Percentiles rank a stretch among this genome's conserved stretches.
These are phyloP conservation scores for Embiotoca jacksoni DNA, from an alignment of 2,113 vertebrate genomes.

Conservation along the genomic window DNA sequence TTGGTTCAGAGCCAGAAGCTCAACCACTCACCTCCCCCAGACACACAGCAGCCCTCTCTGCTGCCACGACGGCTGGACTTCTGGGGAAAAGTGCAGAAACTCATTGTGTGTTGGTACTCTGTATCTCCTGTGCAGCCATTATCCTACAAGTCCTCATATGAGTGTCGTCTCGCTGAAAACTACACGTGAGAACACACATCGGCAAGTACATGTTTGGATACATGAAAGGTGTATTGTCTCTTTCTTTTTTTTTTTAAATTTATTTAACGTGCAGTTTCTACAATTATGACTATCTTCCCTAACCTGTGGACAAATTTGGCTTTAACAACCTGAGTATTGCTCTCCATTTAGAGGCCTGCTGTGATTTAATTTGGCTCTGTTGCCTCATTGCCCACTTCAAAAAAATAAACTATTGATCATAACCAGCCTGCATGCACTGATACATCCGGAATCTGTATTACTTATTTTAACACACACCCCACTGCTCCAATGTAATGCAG, in stretches of 20 bases:
- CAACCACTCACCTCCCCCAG: slow-evolving; percentile 52
- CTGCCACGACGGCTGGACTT: slow-evolving; percentile 32
- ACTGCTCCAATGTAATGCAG: neutral
- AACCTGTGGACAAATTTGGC: neutral
- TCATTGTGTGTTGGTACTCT: slow-evolving; percentile 14
- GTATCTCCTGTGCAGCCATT: neutral
- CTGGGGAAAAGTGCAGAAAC: slow-evolving; percentile 25
- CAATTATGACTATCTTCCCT: neutral
- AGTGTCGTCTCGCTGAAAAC: neutral
- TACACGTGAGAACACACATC: neutral
- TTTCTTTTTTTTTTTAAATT: neutral
- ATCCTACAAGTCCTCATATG: neutral
- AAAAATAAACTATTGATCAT: slow-evolving; percentile 49
- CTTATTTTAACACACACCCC: slow-evolving; percentile 9
- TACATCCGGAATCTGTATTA: slow-evolving; percentile 12
- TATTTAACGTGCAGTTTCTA: no score
- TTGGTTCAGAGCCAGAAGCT: slow-evolving; percentile 72
- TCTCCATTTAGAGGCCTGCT: slow-evolving; percentile 8
- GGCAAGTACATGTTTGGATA: neutral
- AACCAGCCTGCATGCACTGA: neutral
- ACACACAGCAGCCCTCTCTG: slow-evolving; percentile 44
- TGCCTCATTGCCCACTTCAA: slow-evolving; percentile 25
- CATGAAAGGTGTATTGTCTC: neutral
- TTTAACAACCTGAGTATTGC: neutral
- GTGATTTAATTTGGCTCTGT: slow-evolving; percentile 28